These are phyloP conservation scores for Celastrina argiolus DNA, from an alignment of 2,888 invertebrate genomes.

Conservation along the genomic window DNA sequence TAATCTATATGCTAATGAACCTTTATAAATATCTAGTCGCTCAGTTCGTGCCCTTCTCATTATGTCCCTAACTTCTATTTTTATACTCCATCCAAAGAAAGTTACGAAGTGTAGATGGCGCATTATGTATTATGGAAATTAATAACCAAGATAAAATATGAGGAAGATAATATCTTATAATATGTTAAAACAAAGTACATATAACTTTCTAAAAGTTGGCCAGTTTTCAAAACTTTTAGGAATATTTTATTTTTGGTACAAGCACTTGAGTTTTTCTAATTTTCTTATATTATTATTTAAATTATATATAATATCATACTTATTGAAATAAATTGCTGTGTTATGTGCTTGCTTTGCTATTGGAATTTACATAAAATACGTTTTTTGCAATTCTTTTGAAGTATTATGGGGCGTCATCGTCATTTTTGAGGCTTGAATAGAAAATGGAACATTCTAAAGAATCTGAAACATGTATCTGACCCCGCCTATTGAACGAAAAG, in stretches of 20 bases:
- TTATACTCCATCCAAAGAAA: background rate
- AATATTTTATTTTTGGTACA: background rate
- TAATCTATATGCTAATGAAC: slow-evolving; percentile 70
- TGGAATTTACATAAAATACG: no score
- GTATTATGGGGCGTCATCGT: background rate
- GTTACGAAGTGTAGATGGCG: background rate
- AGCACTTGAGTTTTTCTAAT: no score
- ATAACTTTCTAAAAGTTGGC: background rate
- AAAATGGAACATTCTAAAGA: slow-evolving; percentile 31
- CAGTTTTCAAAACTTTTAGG: background rate
- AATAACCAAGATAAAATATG: background rate
- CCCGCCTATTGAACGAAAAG: slow-evolving; percentile 34
- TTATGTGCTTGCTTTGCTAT: no score
- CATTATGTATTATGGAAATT: background rate
- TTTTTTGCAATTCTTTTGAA: background rate
- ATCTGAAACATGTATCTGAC: slow-evolving; percentile 48
- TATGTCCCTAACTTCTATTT: slow-evolving; percentile 15
- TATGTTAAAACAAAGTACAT: no score
- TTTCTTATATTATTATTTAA: no score
- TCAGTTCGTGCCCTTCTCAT: background rate
- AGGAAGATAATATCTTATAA: background rate
- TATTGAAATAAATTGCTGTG: no score
- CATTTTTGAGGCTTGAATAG: slow-evolving; percentile 1
- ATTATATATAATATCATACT: no score
- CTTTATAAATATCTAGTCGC: slow-evolving; percentile 31